Conservation (phyloP, 2,113 vertebrate species). For the Myrmecobius fasciatus region DNA sequence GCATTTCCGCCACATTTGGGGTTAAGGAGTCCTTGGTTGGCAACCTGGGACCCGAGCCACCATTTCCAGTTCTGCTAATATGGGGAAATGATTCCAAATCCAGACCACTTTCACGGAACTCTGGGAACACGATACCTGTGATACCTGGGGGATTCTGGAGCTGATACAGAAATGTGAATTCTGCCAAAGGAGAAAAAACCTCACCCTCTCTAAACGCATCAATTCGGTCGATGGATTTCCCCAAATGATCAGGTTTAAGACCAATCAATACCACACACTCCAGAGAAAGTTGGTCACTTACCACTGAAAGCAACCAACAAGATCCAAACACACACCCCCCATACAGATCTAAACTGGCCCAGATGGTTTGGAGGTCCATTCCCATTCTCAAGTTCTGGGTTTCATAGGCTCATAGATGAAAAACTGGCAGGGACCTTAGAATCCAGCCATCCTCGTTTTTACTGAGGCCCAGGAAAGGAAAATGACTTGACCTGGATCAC, state of each 20-base stretch:
- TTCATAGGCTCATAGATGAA: not conserved
- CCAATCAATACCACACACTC: not conserved
- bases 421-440: not conserved
- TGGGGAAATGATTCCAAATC: not conserved
- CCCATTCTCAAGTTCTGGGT: not conserved
- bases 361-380: not conserved
- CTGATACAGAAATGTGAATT: constrained; percentile 3
- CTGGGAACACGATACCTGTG: not conserved
- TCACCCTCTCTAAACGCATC: not conserved
- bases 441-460: not conserved
- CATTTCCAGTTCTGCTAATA: constrained; percentile 1
- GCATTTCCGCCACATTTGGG: not conserved
- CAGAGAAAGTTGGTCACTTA: not conserved
- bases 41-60: not conserved
- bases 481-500: not conserved
- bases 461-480: not conserved
- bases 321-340: not conserved
- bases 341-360: not conserved
- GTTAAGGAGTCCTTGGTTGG: not conserved
- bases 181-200: constrained; percentile 33
- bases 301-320: not conserved
- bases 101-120: constrained; percentile 26
- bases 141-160: constrained; percentile 8
- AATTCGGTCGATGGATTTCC: constrained; percentile 2
- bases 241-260: not conserved